Evolutionary conservation across 2,113 vertebrate species (phyloP), one percentile per base, ranked within the genome.

Genomic region (Etheostoma spectabile): DNA sequence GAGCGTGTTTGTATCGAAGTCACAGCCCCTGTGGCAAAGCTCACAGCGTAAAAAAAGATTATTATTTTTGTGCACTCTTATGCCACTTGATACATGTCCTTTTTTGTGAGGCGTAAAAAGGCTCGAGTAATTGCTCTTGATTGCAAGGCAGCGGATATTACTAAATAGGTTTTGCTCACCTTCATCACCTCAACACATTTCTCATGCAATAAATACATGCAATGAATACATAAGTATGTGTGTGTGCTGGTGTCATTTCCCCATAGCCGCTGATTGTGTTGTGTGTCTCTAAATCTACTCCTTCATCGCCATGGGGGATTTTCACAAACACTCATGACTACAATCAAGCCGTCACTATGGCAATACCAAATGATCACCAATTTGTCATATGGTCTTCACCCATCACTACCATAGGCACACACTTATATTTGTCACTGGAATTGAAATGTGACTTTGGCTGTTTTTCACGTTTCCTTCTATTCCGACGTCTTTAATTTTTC

Each of bases 1-100:
- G 68, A 70, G 63, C 79, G 77, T 81, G 82, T 83, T 62, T 85
- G 65, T 68, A 67, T 64, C 52, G 56, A 66, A 78, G 57, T 80
- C 48, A 53, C 13, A 19, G 69, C 38, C 83, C 87, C 91, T 67
- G 77, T 86, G 82, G 92, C 86, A n/a, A 82, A 89, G 82, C 90
- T 89, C 77, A 48, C 46, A 77, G 83, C 56, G 8, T 79, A 65
- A 81, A 59, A 85, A 91, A 81, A 53, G 73, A 71, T 88, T 92
- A 88, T 52, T 57, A 74, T 84, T 75, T 38, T 72, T 80, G 24
- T 51, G 51, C 69, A 70, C 86, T 85, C 79, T 86, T 70, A 33
- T 86, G 82, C 82, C 77, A 82, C 84, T 92, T 89, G 56, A 83
- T 85, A 80, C 79, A 49, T 51, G 48, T 83, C 81, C 57, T 77